phyloP scores from a whole-genome alignment of 2,888 invertebrate species.

The Brachyptera putata region DNA sequence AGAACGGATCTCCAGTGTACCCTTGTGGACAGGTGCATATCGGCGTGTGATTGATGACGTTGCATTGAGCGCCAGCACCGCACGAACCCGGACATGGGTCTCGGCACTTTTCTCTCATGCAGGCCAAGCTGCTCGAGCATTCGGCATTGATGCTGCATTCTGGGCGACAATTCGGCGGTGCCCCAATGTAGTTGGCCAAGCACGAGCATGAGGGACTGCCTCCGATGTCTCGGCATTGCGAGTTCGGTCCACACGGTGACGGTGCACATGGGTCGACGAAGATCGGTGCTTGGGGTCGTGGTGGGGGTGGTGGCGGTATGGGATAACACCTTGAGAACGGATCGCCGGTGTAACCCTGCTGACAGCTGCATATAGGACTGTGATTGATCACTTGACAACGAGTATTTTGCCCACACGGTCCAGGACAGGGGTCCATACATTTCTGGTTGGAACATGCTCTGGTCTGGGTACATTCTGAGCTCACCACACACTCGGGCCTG shows the following conservation, averaged over 20 bases:
- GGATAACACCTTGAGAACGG: constrained; percentile 68
- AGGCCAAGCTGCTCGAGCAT: constrained; percentile 64
- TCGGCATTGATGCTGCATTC: constrained; percentile 65
- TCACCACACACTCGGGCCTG: constrained; percentile 67
- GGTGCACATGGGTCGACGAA: constrained; percentile 42
- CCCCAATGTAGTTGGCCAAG: constrained; percentile 56
- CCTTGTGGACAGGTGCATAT: constrained; percentile 36
- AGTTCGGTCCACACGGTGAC: constrained; percentile 58
- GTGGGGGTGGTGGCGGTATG: constrained; percentile 46
- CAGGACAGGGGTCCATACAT: constrained; percentile 67
- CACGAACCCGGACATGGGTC: constrained; percentile 81
- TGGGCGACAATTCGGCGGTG: constrained; percentile 63
- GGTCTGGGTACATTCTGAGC: constrained; percentile 63
- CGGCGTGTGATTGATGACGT: constrained; percentile 64
- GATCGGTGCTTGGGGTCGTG: constrained; percentile 39
- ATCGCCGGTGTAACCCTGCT: constrained; percentile 69
- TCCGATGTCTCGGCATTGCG: constrained; percentile 54
- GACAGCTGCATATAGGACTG: constrained; percentile 67
- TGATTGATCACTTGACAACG: constrained; percentile 70
- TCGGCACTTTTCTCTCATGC: constrained; percentile 66
- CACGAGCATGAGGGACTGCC: constrained; percentile 61
- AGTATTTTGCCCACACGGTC: constrained; percentile 68
- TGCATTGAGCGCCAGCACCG: constrained; percentile 57
- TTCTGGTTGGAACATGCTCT: constrained; percentile 64
- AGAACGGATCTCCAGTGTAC: constrained; percentile 40